Base-by-base conservation (phyloP, 2,797 vertebrate species). In the Rhinoraja longicauda region DNA sequence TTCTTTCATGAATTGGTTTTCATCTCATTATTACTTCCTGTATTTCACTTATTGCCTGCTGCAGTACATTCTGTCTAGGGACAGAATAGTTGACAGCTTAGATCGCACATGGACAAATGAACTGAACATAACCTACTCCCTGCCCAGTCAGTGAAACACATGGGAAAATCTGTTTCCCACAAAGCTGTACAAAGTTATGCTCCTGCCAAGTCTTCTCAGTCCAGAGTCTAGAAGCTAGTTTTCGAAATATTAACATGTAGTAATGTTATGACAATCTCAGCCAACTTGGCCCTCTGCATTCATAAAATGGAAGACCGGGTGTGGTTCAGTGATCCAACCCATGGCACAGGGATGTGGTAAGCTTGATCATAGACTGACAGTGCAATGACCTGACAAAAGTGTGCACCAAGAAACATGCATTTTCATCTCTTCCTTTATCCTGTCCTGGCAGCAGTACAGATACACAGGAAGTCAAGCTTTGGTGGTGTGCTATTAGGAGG, bases 181-280 rank as follows among this genome's bases (percentile, higher is more conserved):
- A 90, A 64, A 88, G 59, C 84, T 62, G 57, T 36, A 36, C n/a
- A 88, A 90, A 70, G n/a, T 32, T 59, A 90, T 90, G n/a, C 9
- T 90, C 39, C 64, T 90, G 86, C 62, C 86, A 90, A 70, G 32
- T 90, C 26, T 45, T 86, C 62, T 86, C 15, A 9, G 15, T 67
- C 26, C 9, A 24, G 32, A 90, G 17, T 67, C 32, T 32, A 9
- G 57, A 19, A 67, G 62, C 59, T 84, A 59, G 36, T 36, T 78
- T 78, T 36, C 7, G 39, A 29, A 84, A 39, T 64, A 0, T 36
- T 32, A 70, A 70, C 24, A 70, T 90, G n/a, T 70, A 53, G 32
- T 36, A 6, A 67, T 90, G 62, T 39, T 72, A 72, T 72, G 70
- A 21, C 21, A 24, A 72, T 21, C 70, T 21, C 70, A 72, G 70